Evolutionary conservation across 2,113 vertebrate species (phyloP).

Genomic region (Urocolius indicus): DNA sequence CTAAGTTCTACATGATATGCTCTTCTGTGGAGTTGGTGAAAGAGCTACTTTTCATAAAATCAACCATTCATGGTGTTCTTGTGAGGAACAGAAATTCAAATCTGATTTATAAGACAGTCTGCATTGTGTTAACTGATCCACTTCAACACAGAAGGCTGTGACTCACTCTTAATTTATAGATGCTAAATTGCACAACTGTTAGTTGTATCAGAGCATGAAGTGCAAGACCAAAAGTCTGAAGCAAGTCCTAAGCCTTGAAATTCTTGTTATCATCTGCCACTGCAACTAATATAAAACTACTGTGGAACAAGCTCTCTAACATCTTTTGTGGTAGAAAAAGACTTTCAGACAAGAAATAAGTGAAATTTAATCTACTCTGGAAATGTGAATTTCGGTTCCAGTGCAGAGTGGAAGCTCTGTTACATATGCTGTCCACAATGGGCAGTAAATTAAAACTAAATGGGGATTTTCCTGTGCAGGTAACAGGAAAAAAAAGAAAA

Average conservation of each 20-base stretch:
- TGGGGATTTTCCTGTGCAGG: not conserved
- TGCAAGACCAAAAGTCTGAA: not conserved
- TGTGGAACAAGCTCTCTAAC: not conserved
- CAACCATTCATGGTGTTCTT: not conserved
- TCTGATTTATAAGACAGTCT: not conserved
- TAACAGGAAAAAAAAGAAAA: not conserved
- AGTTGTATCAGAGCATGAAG: not conserved
- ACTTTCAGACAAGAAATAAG: slow-evolving; percentile 7
- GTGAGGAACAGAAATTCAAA: not conserved
- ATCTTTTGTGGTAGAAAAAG: not conserved
- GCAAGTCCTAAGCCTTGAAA: not conserved
- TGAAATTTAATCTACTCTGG: not conserved
- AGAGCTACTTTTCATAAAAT: not conserved
- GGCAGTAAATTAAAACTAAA: slow-evolving; percentile 9
- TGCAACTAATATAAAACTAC: not conserved
- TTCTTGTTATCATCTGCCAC: not conserved
- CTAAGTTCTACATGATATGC: not conserved
- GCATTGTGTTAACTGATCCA: not conserved
- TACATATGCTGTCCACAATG: not conserved
- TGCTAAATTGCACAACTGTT: not conserved
- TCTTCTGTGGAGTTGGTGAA: not conserved
- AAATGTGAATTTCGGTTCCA: slow-evolving; percentile 6
- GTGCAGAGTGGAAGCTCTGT: not conserved
- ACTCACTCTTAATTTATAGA: not conserved
- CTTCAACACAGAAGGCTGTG: not conserved